phyloP scores from a whole-genome alignment of 2,113 vertebrate genomes.

The Microtus oregoni region DNA sequence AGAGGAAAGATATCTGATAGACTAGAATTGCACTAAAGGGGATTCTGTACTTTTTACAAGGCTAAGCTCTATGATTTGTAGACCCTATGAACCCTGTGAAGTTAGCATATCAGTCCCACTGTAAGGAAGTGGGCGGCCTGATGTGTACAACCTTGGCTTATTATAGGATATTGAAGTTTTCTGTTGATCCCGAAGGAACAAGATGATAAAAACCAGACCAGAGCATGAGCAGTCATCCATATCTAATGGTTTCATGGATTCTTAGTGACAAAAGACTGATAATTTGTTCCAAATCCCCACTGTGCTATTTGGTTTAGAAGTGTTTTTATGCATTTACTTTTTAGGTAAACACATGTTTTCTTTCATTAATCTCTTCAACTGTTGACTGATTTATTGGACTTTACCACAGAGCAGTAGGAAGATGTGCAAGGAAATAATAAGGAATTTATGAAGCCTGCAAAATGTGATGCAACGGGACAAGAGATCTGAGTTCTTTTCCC shows the following conservation, averaged over 20 bases:
- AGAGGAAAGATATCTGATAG: background rate
- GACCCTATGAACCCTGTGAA: background rate
- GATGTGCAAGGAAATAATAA: background rate
- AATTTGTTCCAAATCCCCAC: background rate
- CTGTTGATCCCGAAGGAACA: constrained; percentile 31
- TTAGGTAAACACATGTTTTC: constrained; percentile 38
- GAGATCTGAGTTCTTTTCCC: background rate
- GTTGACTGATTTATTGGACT: background rate
- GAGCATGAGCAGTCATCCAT: constrained; percentile 5
- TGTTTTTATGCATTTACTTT: constrained; percentile 16
- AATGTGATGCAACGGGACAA: background rate
- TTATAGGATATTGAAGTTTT: constrained; percentile 9
- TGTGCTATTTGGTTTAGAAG: constrained; percentile 5
- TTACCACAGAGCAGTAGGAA: background rate
- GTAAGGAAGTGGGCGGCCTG: background rate
- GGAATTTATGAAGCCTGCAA: constrained; percentile 26
- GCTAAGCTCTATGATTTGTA: background rate
- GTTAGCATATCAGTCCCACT: background rate
- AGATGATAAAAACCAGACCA: constrained; percentile 34
- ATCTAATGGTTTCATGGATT: constrained; percentile 35
- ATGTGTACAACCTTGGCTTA: background rate
- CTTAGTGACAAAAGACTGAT: background rate
- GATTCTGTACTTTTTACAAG: background rate
- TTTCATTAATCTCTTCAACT: background rate
- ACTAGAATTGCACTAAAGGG: background rate